A percentile compares a stretch with the other conserved stretches of the same genome.
phyloP scores from a whole-genome alignment of 2,113 vertebrate species.

The Phaethornis superciliosus region DNA sequence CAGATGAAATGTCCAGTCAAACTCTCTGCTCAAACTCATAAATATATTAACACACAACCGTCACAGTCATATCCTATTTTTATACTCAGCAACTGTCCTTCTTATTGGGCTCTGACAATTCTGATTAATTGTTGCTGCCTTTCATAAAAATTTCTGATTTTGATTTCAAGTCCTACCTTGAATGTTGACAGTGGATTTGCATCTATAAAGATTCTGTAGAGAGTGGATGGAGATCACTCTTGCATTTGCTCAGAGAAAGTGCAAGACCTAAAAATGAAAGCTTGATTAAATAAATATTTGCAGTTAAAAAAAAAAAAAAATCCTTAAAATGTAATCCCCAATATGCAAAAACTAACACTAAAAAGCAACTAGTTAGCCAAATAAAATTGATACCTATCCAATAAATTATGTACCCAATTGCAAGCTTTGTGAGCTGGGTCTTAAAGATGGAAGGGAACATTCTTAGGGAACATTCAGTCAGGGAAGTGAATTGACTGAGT shows the following conservation, averaged over 20 bases:
- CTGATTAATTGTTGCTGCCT: not conserved
- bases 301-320: not conserved
- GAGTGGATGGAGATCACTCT: not conserved
- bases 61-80: constrained; percentile 1
- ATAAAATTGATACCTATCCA: not conserved
- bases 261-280: not conserved
- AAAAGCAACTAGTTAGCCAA: not conserved
- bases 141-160: not conserved
- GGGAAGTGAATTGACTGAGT: not conserved
- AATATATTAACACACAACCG: not conserved
- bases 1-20: constrained; percentile 15
- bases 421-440: not conserved
- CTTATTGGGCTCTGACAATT: not conserved
- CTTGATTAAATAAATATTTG: not conserved
- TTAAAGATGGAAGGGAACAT: not conserved
- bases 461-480: not conserved
- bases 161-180: not conserved
- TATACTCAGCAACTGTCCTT: not conserved
- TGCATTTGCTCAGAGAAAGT: not conserved
- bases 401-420: not conserved
- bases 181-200: not conserved
- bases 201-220: not conserved
- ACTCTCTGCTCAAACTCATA: constrained; percentile 7
- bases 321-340: not conserved
- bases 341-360: not conserved